Evolutionary conservation across 2,113 vertebrate species (phyloP).

Genomic region (Ctenodactylus gundi): DNA sequence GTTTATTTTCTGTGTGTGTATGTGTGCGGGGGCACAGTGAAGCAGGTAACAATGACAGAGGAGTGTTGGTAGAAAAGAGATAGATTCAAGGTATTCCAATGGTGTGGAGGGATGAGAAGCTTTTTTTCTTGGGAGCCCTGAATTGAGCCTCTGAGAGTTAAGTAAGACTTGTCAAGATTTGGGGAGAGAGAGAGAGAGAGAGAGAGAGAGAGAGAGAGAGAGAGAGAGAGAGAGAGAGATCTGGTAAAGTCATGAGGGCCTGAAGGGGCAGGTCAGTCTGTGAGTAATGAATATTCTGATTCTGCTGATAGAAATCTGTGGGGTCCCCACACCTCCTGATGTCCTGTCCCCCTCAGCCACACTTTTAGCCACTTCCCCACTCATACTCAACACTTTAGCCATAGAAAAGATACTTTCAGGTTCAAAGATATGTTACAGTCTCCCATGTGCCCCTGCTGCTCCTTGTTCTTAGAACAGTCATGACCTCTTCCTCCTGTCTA

Average conservation of each 20-base stretch:
- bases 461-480: not conserved
- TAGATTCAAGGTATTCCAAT: not conserved
- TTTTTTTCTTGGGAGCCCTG: not conserved
- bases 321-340: not conserved
- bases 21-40: not conserved
- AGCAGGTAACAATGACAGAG: not conserved
- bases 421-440: not conserved
- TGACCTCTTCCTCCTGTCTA: not conserved
- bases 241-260: rapidly evolving
- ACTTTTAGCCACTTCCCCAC: not conserved
- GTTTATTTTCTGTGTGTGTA: not conserved
- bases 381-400: not conserved
- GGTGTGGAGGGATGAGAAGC: not conserved
- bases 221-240: not conserved
- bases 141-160: not conserved
- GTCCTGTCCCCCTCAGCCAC: not conserved
- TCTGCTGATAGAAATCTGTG: not conserved
- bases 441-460: not conserved
- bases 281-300: not conserved
- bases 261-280: not conserved
- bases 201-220: not conserved
- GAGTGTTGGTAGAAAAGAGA: not conserved
- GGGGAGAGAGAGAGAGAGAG: not conserved
- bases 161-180: not conserved
- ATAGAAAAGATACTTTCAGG: not conserved